Evolutionary conservation across 2,113 vertebrate genomes (phyloP).

Genomic region (Callopanchax toddi): DNA sequence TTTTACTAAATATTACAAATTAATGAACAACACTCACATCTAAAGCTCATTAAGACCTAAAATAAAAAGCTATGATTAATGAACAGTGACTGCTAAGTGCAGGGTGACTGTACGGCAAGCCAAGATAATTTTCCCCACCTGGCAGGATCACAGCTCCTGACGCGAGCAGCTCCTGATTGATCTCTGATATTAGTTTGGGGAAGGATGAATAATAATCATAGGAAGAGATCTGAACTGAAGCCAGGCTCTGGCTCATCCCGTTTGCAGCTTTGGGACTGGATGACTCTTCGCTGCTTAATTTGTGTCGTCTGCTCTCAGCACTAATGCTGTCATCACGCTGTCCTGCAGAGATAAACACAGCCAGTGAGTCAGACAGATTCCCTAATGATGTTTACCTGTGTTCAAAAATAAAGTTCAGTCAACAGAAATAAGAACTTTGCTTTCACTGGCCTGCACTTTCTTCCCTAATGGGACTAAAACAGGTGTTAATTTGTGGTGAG

Average conservation of each 20-base stretch:
- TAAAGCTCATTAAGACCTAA: too few species aligned
- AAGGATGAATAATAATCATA: conserved; percentile 32
- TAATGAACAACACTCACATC: too few species aligned
- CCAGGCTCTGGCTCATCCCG: conserved; percentile 22
- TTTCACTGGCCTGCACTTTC: conserved; percentile 29
- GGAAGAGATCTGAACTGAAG: conserved; percentile 14
- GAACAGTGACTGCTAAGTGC: too few species aligned
- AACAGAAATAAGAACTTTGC: conserved; percentile 13
- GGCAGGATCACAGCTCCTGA: conserved; percentile 79
- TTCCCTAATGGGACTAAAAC: conserved; percentile 7
- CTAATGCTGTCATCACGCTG: conserved; percentile 36
- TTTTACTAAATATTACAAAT: too few species aligned
- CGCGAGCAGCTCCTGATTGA: conserved; percentile 79
- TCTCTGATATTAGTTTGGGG: conserved; percentile 70
- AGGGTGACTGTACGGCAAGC: too few species aligned
- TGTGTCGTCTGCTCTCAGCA: conserved; percentile 45
- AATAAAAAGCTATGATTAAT: too few species aligned
- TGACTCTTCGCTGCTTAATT: conserved; percentile 42
- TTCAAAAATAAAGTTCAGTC: conserved; percentile 8
- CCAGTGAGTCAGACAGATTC: conserved; percentile 6
- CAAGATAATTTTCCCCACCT: conserved; percentile 59
- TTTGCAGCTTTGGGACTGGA: conserved; percentile 55
- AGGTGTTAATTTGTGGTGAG: conserved; percentile 38
- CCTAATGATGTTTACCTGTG: conserved; percentile 10
- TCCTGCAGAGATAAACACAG: conserved; percentile 47